These are phyloP conservation scores for Thunnus thynnus DNA, from an alignment of 2,113 vertebrate genomes.

Conservation along the genomic window DNA sequence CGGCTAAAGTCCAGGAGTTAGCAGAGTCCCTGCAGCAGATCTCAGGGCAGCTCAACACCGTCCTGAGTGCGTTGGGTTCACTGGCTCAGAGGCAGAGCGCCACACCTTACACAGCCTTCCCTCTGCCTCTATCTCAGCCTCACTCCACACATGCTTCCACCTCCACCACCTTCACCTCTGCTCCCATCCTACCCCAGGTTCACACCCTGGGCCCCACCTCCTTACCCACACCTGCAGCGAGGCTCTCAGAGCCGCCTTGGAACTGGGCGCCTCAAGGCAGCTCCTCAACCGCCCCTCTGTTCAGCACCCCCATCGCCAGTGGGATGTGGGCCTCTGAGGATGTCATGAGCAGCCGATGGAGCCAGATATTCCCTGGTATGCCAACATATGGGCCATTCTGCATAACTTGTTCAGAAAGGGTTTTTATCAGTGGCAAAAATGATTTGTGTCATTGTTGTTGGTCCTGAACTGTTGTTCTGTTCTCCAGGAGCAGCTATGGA, in stretches of 20 bases:
- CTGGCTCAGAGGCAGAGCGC: conserved; percentile 65
- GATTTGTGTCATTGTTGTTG: neutral
- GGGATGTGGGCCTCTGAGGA: conserved; percentile 76
- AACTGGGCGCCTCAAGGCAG: conserved; percentile 64
- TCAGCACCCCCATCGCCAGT: conserved; percentile 45
- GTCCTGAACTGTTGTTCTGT: neutral
- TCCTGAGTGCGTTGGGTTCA: conserved; percentile 85
- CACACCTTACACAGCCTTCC: conserved; percentile 49
- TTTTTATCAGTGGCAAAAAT: neutral
- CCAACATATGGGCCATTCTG: neutral
- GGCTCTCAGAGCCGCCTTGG: conserved; percentile 58
- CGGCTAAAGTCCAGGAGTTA: conserved; percentile 87
- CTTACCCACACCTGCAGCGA: conserved; percentile 16
- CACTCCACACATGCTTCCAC: conserved; percentile 18
- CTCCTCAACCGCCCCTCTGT: conserved; percentile 31
- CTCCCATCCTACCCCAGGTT: conserved; percentile 24
- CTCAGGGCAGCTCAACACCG: conserved; percentile 87
- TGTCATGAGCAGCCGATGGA: conserved; percentile 86
- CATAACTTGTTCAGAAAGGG: neutral
- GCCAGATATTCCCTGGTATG: conserved; percentile 89
- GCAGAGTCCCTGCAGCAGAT: conserved; percentile 88
- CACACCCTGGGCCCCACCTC: conserved; percentile 15
- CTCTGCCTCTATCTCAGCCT: conserved; percentile 40
- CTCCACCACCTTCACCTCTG: conserved; percentile 9
- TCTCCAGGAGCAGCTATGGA: neutral